phyloP scores from a whole-genome alignment of 2,113 vertebrate genomes.

The Macaca fascicularis region DNA sequence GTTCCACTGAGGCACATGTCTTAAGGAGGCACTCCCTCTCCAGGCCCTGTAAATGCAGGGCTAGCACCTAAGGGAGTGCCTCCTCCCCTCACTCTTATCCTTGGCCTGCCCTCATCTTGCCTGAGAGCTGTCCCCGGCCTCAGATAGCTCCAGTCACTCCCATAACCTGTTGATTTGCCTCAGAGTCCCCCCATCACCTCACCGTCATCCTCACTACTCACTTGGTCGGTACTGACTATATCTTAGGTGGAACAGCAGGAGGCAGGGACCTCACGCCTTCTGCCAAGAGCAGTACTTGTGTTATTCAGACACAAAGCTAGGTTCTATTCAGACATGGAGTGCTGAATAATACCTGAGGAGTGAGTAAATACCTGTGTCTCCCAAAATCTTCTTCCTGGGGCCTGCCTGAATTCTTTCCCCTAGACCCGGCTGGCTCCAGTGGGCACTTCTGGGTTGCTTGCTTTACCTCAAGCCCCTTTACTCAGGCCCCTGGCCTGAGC shows the following conservation, averaged over 20 bases:
- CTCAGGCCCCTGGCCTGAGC: background rate
- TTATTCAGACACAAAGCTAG: background rate
- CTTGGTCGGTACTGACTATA: background rate
- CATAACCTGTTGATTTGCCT: background rate
- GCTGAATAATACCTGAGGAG: background rate
- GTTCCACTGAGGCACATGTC: background rate
- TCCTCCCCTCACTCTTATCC: background rate
- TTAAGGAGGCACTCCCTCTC: background rate
- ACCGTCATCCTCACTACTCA: background rate
- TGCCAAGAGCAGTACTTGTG: background rate
- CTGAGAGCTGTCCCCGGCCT: background rate
- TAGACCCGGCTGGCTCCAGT: background rate
- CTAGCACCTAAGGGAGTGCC: background rate
- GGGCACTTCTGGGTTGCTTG: background rate
- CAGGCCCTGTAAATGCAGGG: background rate
- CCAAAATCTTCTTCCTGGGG: background rate
- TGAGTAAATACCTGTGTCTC: background rate
- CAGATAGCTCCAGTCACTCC: background rate
- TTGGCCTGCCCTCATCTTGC: background rate
- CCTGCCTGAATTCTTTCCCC: background rate
- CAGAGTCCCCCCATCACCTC: too few species aligned
- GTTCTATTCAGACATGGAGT: background rate
- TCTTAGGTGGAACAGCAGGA: background rate
- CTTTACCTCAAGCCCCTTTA: background rate
- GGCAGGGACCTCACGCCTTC: background rate